Percentiles rank a stretch among this genome's conserved stretches.
Evolutionary conservation across 2,888 invertebrate genomes (phyloP).

Genomic region (Seira musarum): DNA sequence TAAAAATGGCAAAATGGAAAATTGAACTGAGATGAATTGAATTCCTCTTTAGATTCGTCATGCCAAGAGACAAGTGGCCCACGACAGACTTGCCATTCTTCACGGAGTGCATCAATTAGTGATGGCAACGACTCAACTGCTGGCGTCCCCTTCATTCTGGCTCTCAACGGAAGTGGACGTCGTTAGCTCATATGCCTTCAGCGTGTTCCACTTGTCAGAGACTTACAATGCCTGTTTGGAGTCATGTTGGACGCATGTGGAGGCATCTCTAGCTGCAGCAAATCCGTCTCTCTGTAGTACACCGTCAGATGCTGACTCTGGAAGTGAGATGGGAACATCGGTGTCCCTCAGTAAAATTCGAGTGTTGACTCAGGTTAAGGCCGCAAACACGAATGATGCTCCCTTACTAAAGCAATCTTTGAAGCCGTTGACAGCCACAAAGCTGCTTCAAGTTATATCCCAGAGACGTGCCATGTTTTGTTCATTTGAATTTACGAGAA

Average conservation of each 20-base stretch:
- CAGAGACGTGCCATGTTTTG: slow-evolving; percentile 61
- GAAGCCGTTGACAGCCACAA: slow-evolving; percentile 81
- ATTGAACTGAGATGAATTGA: not conserved
- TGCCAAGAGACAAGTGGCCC: slow-evolving; percentile 66
- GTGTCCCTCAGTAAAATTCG: slow-evolving; percentile 50
- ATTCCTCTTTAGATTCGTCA: slow-evolving; percentile 64
- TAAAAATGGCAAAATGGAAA: not conserved
- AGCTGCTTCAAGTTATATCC: slow-evolving; percentile 77
- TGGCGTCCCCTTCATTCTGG: slow-evolving; percentile 60
- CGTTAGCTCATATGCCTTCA: slow-evolving; percentile 38
- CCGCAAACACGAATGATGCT: slow-evolving; percentile 71
- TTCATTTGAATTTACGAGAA: slow-evolving; percentile 49
- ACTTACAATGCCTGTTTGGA: slow-evolving; percentile 67
- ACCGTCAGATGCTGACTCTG: slow-evolving; percentile 53
- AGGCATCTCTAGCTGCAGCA: slow-evolving; percentile 53
- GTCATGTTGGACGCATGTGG: slow-evolving; percentile 60
- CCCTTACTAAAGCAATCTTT: slow-evolving; percentile 81
- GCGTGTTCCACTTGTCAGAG: slow-evolving; percentile 65
- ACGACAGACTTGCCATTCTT: slow-evolving; percentile 66
- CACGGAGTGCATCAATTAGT: slow-evolving; percentile 63
- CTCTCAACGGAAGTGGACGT: slow-evolving; percentile 37
- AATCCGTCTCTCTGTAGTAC: slow-evolving; percentile 47
- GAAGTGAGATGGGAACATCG: slow-evolving; percentile 38
- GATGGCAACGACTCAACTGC: slow-evolving; percentile 52
- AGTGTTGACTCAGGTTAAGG: slow-evolving; percentile 64